Percentiles rank a stretch among this genome's conserved stretches.
phyloP scores from a whole-genome alignment of 2,888 invertebrate genomes.

The Hecatera dysodea region DNA sequence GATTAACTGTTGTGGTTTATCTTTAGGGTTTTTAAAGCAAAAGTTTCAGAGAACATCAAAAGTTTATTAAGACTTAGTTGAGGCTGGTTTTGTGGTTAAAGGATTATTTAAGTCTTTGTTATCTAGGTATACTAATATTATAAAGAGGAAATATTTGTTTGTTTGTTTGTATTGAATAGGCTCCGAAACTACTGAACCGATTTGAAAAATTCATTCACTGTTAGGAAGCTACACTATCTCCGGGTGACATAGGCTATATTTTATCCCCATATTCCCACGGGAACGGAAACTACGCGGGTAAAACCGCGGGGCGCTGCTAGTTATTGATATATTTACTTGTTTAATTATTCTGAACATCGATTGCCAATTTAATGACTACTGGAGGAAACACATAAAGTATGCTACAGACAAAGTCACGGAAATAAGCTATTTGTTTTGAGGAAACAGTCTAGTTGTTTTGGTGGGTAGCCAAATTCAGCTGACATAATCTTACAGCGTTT shows the following conservation, averaged over 20 bases:
- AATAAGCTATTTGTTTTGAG: conserved; percentile 32
- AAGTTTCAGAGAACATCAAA: background rate
- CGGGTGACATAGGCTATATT: too few relatives aligned
- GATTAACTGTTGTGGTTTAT: background rate
- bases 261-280: too few relatives aligned
- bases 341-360: background rate
- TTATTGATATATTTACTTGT: background rate
- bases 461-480: conserved; percentile 52
- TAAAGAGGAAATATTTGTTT: too few relatives aligned
- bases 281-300: too few relatives aligned
- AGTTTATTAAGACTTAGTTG: background rate
- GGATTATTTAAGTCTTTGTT: background rate
- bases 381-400: conserved; percentile 12
- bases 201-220: too few relatives aligned
- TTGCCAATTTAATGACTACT: background rate
- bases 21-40: conserved; percentile 7
- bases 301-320: too few relatives aligned
- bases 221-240: too few relatives aligned
- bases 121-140: too few relatives aligned
- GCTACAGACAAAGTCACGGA: conserved; percentile 7
- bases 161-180: too few relatives aligned
- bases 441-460: conserved; percentile 46
- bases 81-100: background rate
- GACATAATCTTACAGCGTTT: conserved; percentile 43
- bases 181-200: too few relatives aligned